phyloP scores from a whole-genome alignment of 1,140 invertebrate genomes.

The Brachionus paranguensis region DNA sequence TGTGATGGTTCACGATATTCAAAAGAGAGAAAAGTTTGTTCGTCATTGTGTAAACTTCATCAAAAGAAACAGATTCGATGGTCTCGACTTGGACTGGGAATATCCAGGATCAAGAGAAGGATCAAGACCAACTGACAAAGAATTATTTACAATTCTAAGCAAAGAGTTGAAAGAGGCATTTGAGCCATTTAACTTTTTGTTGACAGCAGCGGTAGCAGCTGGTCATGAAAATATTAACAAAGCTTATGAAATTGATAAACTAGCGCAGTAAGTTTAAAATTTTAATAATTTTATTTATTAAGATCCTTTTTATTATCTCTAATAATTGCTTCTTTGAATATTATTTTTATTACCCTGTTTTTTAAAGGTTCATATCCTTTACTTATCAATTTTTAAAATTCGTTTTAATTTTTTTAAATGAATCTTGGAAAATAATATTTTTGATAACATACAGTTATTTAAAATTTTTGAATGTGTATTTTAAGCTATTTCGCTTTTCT shows the following conservation, averaged over 20 bases:
- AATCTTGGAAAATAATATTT: too few relatives aligned
- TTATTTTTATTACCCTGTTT: too few relatives aligned
- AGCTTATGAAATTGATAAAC: slow-evolving; percentile 77
- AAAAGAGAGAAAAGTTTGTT: neutral
- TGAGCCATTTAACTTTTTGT: slow-evolving; percentile 51
- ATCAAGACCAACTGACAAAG: slow-evolving; percentile 41
- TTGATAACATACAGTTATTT: too few relatives aligned
- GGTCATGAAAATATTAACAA: slow-evolving; percentile 73
- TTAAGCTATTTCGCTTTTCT: too few relatives aligned
- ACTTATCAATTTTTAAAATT: too few relatives aligned
- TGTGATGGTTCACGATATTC: slow-evolving; percentile 71
- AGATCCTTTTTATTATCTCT: too few relatives aligned
- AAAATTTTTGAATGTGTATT: too few relatives aligned
- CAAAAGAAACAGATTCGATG: slow-evolving; percentile 57
- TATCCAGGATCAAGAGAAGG: slow-evolving; percentile 44
- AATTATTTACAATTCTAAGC: neutral
- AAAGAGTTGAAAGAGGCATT: neutral
- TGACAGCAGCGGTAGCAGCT: slow-evolving; percentile 87
- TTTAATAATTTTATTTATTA: too few relatives aligned
- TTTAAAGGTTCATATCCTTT: too few relatives aligned
- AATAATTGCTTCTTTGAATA: too few relatives aligned
- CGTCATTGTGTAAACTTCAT: slow-evolving; percentile 42
- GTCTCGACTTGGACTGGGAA: slow-evolving; percentile 47
- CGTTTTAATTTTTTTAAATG: too few relatives aligned
- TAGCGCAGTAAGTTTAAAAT: slow-evolving; percentile 65